Evolutionary conservation across 2,113 vertebrate species (phyloP), one percentile per base, ranked within the genome.

Genomic region (Sylvilagus bachmani): DNA sequence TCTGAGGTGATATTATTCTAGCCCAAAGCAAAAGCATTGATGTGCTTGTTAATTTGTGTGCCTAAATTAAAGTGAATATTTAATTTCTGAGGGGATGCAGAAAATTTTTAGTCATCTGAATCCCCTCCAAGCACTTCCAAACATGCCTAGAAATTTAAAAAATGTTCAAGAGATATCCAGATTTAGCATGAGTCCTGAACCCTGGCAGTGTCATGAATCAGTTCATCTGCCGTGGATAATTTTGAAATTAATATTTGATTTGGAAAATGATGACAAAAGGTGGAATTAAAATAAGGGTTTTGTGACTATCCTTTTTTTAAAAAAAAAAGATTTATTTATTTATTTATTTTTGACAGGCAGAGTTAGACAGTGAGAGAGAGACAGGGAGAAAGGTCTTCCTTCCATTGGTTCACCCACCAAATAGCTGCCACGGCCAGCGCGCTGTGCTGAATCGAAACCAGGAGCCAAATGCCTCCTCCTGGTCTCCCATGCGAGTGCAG

Each of bases 1-100:
- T 27, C 8, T 38, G 73, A 90, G 49, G 19, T 90, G n/a, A 84
- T 93, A 69, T 21, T 88, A 84, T 88, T 87, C 31, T 87, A 64
- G 70, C 83, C 86, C 53, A 94, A 86, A 96, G 77, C 71, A 93
- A 89, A 51, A 16, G 38, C 83, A 92, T 90, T 87, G 71, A 94
- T 69, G 16, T 81, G 36, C n/a, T 85, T 91, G 10, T 78, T 96
- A 93, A 88, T 93, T 80, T 73, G 17, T 38, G 17, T 90, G 62
- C 27, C 22, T 31, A 85, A 82, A 93, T 7, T 55, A 70, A 91
- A 86, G 29, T 31, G 51, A 89, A 73, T 81, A 69, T 85, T 90
- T 90, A 49, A 87, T 95, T 96, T 96, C 71, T 91, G 6, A 25
- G 44, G 61, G 70, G 82, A 58, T 29, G 21, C 27, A 44, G 16